Evolutionary conservation across 2,888 invertebrate species (phyloP).

Genomic region (Monochamus alternatus): DNA sequence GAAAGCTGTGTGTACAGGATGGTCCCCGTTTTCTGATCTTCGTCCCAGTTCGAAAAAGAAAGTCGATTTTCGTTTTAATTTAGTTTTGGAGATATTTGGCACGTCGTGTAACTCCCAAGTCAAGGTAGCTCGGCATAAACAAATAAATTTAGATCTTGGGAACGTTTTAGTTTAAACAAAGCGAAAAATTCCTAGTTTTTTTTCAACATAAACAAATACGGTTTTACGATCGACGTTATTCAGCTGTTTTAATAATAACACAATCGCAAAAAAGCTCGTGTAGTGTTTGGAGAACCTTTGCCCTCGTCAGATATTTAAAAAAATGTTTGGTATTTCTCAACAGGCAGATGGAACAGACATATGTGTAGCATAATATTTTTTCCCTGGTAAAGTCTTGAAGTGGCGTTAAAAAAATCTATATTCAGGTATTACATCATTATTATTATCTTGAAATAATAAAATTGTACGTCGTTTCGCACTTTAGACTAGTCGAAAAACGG

Average conservation of each 20-base stretch:
- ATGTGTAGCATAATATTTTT: not conserved
- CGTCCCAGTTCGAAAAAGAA: too few species aligned
- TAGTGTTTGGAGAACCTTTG: too few species aligned
- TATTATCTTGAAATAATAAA: too few species aligned
- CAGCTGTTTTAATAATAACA: not conserved
- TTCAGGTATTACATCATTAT: too few species aligned
- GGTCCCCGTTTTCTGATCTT: too few species aligned
- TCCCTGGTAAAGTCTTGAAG: not conserved
- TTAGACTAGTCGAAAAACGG: too few species aligned
- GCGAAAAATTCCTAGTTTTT: not conserved
- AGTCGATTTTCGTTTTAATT: too few species aligned
- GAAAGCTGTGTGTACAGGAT: too few species aligned
- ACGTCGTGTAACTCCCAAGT: not conserved
- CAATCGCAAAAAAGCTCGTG: too few species aligned
- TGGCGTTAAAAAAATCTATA: too few species aligned
- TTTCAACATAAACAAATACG: slow-evolving; percentile 4
- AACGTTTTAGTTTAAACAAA: not conserved
- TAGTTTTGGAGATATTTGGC: too few species aligned
- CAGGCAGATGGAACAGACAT: not conserved
- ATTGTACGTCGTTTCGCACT: too few species aligned
- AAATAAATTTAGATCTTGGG: not conserved
- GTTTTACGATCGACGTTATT: not conserved
- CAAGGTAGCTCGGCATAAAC: not conserved
- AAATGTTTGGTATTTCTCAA: not conserved
- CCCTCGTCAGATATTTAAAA: not conserved